Percentiles rank a stretch among this genome's conserved stretches.
Evolutionary conservation across 2,888 invertebrate genomes (phyloP).

Genomic region (Teleiodes luculella): DNA sequence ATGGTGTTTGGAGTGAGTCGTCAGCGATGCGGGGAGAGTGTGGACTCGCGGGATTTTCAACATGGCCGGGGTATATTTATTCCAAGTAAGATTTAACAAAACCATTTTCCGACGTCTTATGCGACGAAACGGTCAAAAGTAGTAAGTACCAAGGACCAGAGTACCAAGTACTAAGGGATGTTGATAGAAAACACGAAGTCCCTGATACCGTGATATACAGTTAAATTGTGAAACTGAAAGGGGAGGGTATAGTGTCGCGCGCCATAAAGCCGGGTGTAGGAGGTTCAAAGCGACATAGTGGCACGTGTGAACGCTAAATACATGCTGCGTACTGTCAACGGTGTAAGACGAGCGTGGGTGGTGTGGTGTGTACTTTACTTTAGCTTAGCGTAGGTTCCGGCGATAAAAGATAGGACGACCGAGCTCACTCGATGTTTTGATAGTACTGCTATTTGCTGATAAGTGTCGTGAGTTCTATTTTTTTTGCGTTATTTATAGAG

Average conservation of each 20-base stretch:
- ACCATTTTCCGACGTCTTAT: too few species aligned
- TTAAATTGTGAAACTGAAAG: not conserved
- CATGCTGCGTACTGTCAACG: slow-evolving; percentile 33
- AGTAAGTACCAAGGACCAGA: too few species aligned
- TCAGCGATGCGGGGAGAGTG: slow-evolving; percentile 24
- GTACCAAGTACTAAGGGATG: too few species aligned
- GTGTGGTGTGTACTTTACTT: slow-evolving; percentile 14
- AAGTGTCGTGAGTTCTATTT: too few species aligned
- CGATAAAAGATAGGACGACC: too few species aligned
- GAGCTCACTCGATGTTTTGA: too few species aligned
- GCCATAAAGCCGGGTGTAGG: slow-evolving; percentile 32
- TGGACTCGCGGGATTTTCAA: slow-evolving; percentile 34
- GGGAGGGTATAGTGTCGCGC: slow-evolving; percentile 17
- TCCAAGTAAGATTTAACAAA: too few species aligned
- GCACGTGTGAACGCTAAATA: slow-evolving; percentile 21
- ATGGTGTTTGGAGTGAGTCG: slow-evolving; percentile 56
- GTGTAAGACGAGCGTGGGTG: slow-evolving; percentile 34
- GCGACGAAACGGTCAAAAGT: too few species aligned
- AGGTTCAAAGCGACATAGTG: slow-evolving; percentile 48
- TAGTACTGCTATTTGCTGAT: too few species aligned
- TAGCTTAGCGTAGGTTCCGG: slow-evolving; percentile 1
- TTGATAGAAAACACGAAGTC: not conserved
- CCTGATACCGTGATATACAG: not conserved
- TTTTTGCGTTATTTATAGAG: too few species aligned
- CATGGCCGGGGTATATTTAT: slow-evolving; percentile 52